phyloP scores from a whole-genome alignment of 2,797 vertebrate species.

The Lepidocolaptes lacrymiger region DNA sequence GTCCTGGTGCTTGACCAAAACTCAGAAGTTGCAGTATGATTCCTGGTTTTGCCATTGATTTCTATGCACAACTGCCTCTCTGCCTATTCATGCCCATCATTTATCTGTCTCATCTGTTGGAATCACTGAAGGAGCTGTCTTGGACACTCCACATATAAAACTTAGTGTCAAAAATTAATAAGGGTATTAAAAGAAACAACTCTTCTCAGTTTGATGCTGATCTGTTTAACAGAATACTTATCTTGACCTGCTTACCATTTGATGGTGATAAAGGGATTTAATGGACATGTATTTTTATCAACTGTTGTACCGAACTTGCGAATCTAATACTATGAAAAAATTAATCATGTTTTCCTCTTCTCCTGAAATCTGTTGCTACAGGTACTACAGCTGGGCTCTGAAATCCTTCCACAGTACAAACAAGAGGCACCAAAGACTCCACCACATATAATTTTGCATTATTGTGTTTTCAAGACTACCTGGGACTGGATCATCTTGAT shows the following conservation, averaged over 20 bases:
- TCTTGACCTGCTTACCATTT: neutral
- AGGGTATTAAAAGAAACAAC: neutral
- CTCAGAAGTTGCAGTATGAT: neutral
- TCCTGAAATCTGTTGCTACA: conserved; percentile 66
- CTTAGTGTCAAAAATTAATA: neutral
- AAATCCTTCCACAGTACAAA: conserved; percentile 98
- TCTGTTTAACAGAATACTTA: neutral
- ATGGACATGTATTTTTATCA: neutral
- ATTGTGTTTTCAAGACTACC: conserved; percentile 98
- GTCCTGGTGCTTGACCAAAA: neutral
- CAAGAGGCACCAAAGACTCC: conserved; percentile 99
- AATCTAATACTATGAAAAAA: neutral
- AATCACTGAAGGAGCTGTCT: neutral
- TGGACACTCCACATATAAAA: neutral
- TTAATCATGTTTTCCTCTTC: conserved; percentile 17
- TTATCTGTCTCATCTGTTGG: neutral
- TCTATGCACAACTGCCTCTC: neutral
- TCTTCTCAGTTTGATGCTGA: neutral
- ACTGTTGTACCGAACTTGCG: neutral
- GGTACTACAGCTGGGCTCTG: conserved; percentile 97
- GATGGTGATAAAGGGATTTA: neutral
- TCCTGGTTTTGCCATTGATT: neutral
- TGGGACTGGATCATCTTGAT: conserved; percentile 99
- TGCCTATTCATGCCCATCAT: neutral
- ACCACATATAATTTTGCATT: conserved; percentile 98